Base-by-base conservation (phyloP, 2,113 vertebrate genomes). In the Xyliphius kryptos region DNA sequence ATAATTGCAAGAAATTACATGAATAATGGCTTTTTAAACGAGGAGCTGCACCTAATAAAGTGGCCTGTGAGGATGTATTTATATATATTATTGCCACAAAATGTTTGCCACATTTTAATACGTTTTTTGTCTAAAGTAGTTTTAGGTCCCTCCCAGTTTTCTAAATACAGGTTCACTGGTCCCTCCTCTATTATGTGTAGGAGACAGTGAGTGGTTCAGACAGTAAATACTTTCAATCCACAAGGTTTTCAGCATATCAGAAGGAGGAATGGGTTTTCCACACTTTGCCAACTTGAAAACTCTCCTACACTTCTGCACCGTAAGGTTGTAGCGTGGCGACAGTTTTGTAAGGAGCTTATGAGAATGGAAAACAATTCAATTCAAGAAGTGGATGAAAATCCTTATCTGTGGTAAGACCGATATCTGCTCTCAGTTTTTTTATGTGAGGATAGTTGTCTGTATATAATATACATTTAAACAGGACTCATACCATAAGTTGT, bases 321-420 rank as follows among this genome's bases (percentile, higher is more conserved):
- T 12, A 41, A 54, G 51, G n/a, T 51, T 50, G 43, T 14, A 37
- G 14, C 5, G 38, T 19, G 20, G 16, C 3, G 48, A 9, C 22
- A 56, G 19, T 20, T 37, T 2, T 40, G 44, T 21, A 43, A 51
- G 57, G 6, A 17, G 21, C 15, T 21, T 15, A 6, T 56, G 7
- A 20, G n/a, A 2, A 83, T 83, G 81, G 83, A 85, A 65, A 74
- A 54, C 36, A 69, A 9, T 37, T 64, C 56, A 62, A 76, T 0
- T 55, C 78, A 67, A 56, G 82, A 81, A 61, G 16, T 61, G 19
- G 82, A 83, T 58, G 79, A 85, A 59, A 67, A 72, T 41, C 53
- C 74, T 10, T 74, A 80, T 68, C 74, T 81, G 62, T 77, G 82
- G 83, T 85, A 78, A 83, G 77, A n/a, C 52, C 44, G 13, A 19